phyloP scores from a whole-genome alignment of 2,888 invertebrate genomes.

The Lasioglossum morio region DNA sequence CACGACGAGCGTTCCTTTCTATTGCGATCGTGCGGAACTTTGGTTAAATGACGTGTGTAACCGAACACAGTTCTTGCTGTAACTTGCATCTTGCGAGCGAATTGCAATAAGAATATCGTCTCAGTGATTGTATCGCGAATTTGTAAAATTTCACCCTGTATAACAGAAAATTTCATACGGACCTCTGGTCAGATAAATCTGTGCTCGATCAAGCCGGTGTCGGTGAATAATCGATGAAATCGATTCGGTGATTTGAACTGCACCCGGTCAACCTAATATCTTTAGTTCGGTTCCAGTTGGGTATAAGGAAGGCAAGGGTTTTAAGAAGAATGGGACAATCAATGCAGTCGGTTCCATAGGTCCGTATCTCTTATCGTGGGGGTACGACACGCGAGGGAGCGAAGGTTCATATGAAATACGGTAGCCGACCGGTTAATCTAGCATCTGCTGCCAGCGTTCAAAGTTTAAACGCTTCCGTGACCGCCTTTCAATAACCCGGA shows the following conservation, averaged over 20 bases:
- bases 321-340: constrained; percentile 1
- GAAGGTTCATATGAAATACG: constrained; percentile 5
- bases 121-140: not conserved
- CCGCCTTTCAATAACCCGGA: constrained; percentile 17
- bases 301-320: not conserved
- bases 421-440: constrained; percentile 13
- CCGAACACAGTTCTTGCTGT: not conserved
- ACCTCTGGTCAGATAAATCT: not conserved
- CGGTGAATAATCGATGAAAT: not conserved
- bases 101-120: not conserved
- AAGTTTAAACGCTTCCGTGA: constrained; percentile 10
- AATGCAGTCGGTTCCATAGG: not conserved
- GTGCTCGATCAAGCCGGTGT: not conserved
- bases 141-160: too few relatives aligned
- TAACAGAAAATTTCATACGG: not conserved
- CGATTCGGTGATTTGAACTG: not conserved
- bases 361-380: not conserved
- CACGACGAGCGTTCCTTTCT: constrained; percentile 11
- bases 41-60: constrained; percentile 12
- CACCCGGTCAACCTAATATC: not conserved
- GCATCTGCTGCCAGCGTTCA: not conserved
- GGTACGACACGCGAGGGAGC: not conserved
- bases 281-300: not conserved
- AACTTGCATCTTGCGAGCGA: not conserved
- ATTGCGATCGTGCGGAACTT: not conserved